Percentiles rank a stretch among this genome's conserved stretches.
phyloP scores from a whole-genome alignment of 2,888 invertebrate species.

The Catocala nupta region DNA sequence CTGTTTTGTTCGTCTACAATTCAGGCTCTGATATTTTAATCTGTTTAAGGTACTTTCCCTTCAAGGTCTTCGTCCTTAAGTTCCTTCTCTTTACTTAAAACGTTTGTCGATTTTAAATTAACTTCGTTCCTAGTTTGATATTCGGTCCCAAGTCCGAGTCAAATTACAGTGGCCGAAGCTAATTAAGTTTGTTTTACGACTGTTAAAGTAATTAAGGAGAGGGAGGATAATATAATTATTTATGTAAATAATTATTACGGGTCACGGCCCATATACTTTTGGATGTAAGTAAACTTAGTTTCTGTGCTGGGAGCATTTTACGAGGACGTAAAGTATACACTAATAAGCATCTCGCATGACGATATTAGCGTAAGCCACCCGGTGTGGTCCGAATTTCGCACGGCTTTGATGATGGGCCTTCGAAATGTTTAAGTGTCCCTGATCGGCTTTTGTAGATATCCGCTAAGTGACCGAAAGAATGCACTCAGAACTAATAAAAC shows the following conservation, averaged over 20 bases:
- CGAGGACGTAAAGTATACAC: constrained; percentile 45
- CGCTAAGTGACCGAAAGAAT: constrained; percentile 77
- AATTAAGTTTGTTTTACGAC: constrained; percentile 55
- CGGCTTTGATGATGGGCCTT: constrained; percentile 63
- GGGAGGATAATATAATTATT: constrained; percentile 52
- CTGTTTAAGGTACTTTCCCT: constrained; percentile 23
- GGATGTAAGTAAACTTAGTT: constrained; percentile 38
- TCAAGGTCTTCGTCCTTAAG: constrained; percentile 22
- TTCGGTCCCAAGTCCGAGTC: constrained; percentile 40
- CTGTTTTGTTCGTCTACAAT: constrained; percentile 49
- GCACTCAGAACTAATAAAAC: constrained; percentile 65
- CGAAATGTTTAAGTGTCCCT: constrained; percentile 65
- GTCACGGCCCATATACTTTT: constrained; percentile 52
- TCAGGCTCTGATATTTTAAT: constrained; percentile 37
- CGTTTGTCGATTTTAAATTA: constrained; percentile 35
- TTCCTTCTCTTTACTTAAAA: constrained; percentile 15
- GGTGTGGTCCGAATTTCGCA: constrained; percentile 78
- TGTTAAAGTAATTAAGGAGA: constrained; percentile 50
- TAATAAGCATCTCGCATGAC: constrained; percentile 52
- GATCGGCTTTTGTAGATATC: constrained; percentile 68
- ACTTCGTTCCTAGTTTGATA: constrained; percentile 43
- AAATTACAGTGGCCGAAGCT: constrained; percentile 44
- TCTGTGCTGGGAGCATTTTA: constrained; percentile 39
- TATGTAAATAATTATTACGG: constrained; percentile 51
- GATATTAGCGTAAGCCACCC: constrained; percentile 34